Conservation (phyloP, 2,113 vertebrate genomes). For the Onychostoma macrolepis region DNA sequence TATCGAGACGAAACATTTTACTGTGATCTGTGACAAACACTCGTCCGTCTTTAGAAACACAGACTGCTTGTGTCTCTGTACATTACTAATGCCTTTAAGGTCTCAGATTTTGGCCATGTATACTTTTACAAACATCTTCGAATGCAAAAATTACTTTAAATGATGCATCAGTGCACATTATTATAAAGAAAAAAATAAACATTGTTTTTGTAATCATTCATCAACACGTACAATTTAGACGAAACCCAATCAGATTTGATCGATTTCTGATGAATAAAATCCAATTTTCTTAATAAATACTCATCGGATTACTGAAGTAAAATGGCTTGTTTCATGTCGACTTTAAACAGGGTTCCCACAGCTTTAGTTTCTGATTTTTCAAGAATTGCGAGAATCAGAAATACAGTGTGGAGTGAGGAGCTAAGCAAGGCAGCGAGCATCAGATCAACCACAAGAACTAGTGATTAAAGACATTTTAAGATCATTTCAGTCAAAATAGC, state of each 20-base stretch:
- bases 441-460: too few species aligned
- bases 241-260: neutral
- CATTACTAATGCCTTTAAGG: neutral
- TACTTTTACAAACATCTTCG: slow-evolving; percentile 12
- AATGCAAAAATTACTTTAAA: slow-evolving; percentile 26
- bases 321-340: slow-evolving; percentile 64
- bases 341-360: slow-evolving; percentile 42
- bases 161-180: neutral
- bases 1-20: neutral
- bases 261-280: neutral
- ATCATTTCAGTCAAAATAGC: too few species aligned
- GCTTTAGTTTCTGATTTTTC: neutral
- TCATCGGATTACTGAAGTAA: slow-evolving; percentile 13
- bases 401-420: too few species aligned
- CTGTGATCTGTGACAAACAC: neutral
- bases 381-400: neutral
- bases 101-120: neutral
- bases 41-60: neutral
- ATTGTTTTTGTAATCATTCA: neutral
- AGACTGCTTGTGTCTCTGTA: neutral
- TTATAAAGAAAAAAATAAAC: neutral
- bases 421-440: too few species aligned
- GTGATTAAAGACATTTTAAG: too few species aligned
- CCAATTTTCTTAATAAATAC: neutral
- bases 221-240: neutral